Evolutionary conservation across 2,888 invertebrate genomes (phyloP).

Genomic region (Caenorhabditis sp.): DNA sequence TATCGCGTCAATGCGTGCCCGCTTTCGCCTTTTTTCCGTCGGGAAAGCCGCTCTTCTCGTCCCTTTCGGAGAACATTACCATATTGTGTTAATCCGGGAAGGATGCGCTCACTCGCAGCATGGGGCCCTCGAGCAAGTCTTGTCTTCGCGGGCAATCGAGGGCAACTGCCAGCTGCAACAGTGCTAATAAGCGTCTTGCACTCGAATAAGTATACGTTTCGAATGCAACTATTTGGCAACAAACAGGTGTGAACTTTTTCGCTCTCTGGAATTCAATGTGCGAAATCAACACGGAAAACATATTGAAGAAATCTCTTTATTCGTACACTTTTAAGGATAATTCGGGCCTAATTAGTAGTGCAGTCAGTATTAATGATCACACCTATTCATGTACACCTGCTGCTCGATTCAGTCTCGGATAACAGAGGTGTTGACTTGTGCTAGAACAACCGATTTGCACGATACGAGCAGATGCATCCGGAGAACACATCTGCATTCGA

Average conservation of each 20-base stretch:
- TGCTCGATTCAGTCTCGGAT: constrained; percentile 20
- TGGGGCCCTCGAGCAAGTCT: constrained; percentile 2
- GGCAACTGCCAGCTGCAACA: constrained; percentile 16
- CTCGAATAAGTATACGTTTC: constrained; percentile 20
- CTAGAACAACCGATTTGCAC: constrained; percentile 1
- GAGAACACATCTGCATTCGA: constrained; percentile 1
- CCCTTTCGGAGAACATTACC: constrained; percentile 3
- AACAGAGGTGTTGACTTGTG: constrained; percentile 20
- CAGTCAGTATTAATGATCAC: constrained; percentile 3
- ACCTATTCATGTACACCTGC: constrained; percentile 32
- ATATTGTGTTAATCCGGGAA: constrained; percentile 37
- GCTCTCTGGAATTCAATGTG: too few species aligned
- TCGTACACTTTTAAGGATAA: constrained; percentile 1
- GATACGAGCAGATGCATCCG: constrained; percentile 37
- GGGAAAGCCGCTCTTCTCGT: neutral
- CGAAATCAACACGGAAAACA: too few species aligned
- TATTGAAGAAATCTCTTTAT: too few species aligned
- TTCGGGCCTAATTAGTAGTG: neutral
- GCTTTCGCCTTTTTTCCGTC: neutral
- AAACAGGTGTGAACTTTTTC: too few species aligned
- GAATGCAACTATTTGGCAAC: constrained; percentile 6
- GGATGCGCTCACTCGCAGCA: constrained; percentile 1
- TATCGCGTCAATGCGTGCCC: constrained; percentile 34
- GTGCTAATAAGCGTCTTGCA: constrained; percentile 26
- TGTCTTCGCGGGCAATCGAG: neutral